Percentiles rank a stretch among this genome's conserved stretches.
phyloP scores from a whole-genome alignment of 2,797 vertebrate genomes.

The Champsocephalus esox region DNA sequence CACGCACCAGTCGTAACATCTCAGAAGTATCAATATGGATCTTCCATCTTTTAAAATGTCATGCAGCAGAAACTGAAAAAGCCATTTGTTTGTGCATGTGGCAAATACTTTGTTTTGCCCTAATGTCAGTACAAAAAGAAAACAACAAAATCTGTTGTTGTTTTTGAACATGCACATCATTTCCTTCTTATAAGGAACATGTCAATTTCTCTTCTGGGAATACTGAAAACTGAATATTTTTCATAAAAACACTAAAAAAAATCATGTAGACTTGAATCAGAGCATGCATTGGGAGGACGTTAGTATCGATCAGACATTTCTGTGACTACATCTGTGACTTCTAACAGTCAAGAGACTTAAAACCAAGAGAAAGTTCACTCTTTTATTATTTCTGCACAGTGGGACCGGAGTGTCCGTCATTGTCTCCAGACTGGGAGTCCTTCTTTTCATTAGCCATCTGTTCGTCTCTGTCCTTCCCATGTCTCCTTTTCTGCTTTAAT shows the following conservation, averaged over 20 bases:
- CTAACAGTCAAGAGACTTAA: neutral
- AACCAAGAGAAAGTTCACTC: neutral
- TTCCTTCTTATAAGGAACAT: neutral
- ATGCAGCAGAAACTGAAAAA: neutral
- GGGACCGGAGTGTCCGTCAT: conserved; percentile 32
- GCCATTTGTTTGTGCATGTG: neutral
- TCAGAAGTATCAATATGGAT: neutral
- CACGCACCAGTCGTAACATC: neutral
- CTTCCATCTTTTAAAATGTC: neutral
- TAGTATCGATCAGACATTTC: neutral
- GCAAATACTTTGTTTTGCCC: neutral
- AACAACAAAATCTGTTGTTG: neutral
- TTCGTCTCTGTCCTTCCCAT: conserved; percentile 6
- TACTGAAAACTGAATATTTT: neutral
- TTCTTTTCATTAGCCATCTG: conserved; percentile 41
- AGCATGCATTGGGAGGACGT: neutral
- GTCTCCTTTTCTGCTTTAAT: conserved; percentile 26
- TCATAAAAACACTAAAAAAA: neutral
- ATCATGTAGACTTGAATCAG: neutral
- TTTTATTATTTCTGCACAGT: conserved; percentile 6
- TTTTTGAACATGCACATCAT: neutral
- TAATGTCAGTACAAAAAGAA: neutral
- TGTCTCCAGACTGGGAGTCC: conserved; percentile 22
- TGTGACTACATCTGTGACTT: conserved; percentile 9
- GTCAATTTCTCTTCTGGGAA: neutral